Percentiles rank a stretch among this genome's conserved stretches.
phyloP scores from a whole-genome alignment of 2,113 vertebrate genomes.

The Austrofundulus limnaeus region DNA sequence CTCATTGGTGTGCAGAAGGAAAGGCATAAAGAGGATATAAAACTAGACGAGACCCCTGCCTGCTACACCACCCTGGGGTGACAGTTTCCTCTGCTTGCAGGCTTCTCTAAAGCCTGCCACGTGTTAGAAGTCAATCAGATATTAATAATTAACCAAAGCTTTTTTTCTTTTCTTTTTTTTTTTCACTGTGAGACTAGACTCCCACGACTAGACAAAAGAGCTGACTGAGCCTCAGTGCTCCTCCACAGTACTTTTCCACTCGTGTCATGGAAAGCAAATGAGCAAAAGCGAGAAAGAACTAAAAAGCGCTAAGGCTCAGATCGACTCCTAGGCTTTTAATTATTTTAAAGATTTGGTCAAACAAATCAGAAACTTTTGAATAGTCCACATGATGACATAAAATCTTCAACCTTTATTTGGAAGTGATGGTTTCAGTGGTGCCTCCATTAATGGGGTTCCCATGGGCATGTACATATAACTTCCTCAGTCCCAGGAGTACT shows the following conservation, averaged over 20 bases:
- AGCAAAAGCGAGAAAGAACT: no score
- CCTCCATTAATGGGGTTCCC: no score
- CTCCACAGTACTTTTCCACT: slow-evolving; percentile 61
- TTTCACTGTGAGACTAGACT: slow-evolving; percentile 53
- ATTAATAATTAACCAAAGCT: slow-evolving; percentile 73
- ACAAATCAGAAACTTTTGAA: neutral
- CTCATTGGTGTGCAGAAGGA: neutral
- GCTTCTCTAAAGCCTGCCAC: slow-evolving; percentile 50
- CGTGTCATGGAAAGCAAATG: slow-evolving; percentile 20
- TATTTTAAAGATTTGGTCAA: slow-evolving; percentile 1
- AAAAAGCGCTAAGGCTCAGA: no score
- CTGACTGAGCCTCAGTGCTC: slow-evolving; percentile 25
- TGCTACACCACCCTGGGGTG: slow-evolving; percentile 48
- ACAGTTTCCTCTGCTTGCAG: slow-evolving; percentile 45
- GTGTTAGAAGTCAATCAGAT: slow-evolving; percentile 64
- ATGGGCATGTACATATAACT: no score
- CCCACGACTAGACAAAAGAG: slow-evolving; percentile 63
- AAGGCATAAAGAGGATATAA: slow-evolving; percentile 35
- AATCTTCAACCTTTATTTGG: no score
- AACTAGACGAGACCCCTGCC: slow-evolving; percentile 13
- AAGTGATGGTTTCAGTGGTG: no score
- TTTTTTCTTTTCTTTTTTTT: slow-evolving; percentile 54
- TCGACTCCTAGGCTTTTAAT: slow-evolving; percentile 33
- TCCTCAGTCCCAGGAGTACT: no score
- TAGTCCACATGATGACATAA: no score